These are phyloP conservation scores for Sebastes wilsoni DNA, from an alignment of 2,797 vertebrate genomes.

Conservation along the genomic window DNA sequence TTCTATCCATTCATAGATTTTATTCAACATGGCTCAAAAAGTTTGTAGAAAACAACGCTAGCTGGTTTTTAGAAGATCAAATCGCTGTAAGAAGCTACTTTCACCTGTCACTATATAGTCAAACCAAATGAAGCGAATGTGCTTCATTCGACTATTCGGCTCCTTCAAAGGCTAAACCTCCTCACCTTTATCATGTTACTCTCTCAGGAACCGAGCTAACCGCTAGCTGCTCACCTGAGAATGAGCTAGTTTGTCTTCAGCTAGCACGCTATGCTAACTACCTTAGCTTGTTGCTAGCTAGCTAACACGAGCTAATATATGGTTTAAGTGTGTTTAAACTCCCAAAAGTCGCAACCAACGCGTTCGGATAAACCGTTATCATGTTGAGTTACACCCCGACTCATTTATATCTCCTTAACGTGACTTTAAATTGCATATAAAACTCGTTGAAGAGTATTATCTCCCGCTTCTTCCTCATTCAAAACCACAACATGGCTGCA, in stretches of 20 bases:
- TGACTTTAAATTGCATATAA: conserved; percentile 72
- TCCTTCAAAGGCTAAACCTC: conserved; percentile 38
- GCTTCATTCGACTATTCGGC: conserved; percentile 65
- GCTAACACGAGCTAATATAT: conserved; percentile 76
- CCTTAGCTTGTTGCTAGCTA: conserved; percentile 59
- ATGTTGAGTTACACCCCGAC: conserved; percentile 48
- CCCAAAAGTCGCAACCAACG: conserved; percentile 54
- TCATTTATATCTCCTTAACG: conserved; percentile 28
- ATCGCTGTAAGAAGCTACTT: conserved; percentile 20
- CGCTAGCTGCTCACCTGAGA: conserved; percentile 52
- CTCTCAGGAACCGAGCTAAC: conserved; percentile 39
- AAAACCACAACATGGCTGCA: conserved; percentile 90
- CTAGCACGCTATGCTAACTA: conserved; percentile 69
- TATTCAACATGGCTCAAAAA: conserved; percentile 83
- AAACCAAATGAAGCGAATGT: conserved; percentile 33
- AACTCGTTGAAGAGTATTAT: conserved; percentile 80
- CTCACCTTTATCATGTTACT: conserved; percentile 42
- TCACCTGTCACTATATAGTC: conserved; percentile 48
- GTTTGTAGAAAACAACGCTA: conserved; percentile 32
- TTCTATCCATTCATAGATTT: conserved; percentile 84
- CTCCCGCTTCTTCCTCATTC: conserved; percentile 92
- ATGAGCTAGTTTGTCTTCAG: conserved; percentile 39
- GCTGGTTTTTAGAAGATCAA: conserved; percentile 22
- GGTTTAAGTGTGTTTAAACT: conserved; percentile 69
- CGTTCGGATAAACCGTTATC: conserved; percentile 36